These are phyloP conservation scores for Melinaea marsaeus DNA, from an alignment of 2,888 invertebrate species.

Conservation along the genomic window DNA sequence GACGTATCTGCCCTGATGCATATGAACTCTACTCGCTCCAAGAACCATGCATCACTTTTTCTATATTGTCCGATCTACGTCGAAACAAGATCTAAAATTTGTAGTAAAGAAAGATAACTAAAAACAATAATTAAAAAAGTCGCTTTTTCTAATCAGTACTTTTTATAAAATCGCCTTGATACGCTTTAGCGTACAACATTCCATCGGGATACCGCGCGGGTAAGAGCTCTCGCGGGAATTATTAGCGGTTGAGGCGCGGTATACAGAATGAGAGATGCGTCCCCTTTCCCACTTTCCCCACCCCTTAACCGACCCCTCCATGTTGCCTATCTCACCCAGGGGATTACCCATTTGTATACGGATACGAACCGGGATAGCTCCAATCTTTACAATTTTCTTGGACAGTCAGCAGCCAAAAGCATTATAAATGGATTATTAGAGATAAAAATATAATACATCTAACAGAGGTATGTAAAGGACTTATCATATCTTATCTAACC, in stretches of 20 bases:
- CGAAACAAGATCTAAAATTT: no score
- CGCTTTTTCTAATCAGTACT: background rate
- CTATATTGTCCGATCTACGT: no score
- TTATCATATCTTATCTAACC: no score
- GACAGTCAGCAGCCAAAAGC: background rate
- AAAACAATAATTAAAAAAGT: background rate
- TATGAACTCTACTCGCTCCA: no score
- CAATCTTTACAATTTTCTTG: background rate
- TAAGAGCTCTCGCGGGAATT: background rate
- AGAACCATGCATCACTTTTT: no score
- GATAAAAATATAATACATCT: background rate
- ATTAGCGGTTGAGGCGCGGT: background rate
- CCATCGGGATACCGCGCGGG: background rate
- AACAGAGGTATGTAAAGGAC: no score
- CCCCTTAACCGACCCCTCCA: background rate
- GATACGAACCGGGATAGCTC: background rate
- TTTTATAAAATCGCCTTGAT: background rate
- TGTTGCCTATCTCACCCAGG: background rate
- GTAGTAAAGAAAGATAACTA: no score
- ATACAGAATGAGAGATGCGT: background rate
- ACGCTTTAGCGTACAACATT: background rate
- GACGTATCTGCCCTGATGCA: no score
- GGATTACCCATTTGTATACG: background rate
- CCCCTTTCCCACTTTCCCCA: background rate
- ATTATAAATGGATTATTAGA: background rate